phyloP scores from a whole-genome alignment of 2,797 vertebrate genomes.

The Sylvia borin region DNA sequence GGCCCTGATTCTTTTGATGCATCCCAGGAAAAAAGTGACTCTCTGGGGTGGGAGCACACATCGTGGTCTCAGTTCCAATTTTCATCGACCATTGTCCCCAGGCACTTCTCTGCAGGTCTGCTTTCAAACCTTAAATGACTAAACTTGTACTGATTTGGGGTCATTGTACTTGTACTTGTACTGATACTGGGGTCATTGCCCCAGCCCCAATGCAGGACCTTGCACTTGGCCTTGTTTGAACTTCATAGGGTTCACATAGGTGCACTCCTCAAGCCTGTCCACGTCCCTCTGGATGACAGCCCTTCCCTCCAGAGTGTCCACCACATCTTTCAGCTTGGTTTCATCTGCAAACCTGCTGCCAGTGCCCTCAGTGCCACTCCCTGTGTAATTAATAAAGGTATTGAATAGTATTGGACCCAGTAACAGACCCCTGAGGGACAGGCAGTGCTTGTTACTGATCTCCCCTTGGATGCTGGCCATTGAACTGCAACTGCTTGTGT shows the following conservation, averaged over 20 bases:
- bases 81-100: not conserved
- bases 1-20: not conserved
- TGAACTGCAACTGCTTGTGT: not conserved
- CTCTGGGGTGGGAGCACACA: not conserved
- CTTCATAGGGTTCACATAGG: rapidly evolving
- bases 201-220: not conserved
- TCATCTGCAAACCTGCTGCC: not conserved
- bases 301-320: not conserved
- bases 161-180: no score
- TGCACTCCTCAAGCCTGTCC: not conserved
- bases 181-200: not conserved
- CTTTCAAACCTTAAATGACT: not conserved
- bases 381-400: not conserved
- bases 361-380: not conserved
- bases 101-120: not conserved
- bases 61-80: rapidly evolving
- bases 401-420: not conserved
- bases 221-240: not conserved
- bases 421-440: not conserved
- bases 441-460: not conserved
- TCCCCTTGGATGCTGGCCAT: not conserved
- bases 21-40: rapidly evolving
- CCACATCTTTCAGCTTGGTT: not conserved
- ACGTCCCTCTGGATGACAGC: not conserved
- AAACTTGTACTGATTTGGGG: not conserved